Base-by-base conservation (phyloP, 1,140 invertebrate species). In the Nephotettix cincticeps region DNA sequence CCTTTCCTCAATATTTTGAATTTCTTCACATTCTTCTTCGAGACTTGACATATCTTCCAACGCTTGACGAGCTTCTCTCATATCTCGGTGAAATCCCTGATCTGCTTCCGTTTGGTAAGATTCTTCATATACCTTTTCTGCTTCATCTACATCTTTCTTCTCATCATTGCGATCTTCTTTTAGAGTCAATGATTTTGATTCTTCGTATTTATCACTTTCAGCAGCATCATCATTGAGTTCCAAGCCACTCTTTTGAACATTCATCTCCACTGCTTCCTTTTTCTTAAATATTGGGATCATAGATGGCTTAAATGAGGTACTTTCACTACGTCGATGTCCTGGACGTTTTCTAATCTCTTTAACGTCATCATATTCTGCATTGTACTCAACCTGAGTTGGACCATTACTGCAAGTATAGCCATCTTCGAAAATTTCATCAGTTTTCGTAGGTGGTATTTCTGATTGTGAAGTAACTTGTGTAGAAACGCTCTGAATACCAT, bases 281-380 rank as follows among this genome's bases (percentile, higher is more conserved):
- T 70, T 70, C 1, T 58, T 69, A 36, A 77, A 65, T 1, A 77
- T 63, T 51, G 71, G 79, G 30, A 77, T 77, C 70, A 80, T 79
- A 11, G 76, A 77, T 43, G 70, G 78, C 30, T 74, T 76, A 61
- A 80, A 80, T 61, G 79, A 79, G 43, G 82, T 84, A 74, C 86
- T 88, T 72, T 86, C 86, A 54, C 81, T 83, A 45, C 85, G 80
- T 71, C 84, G 83, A 71, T 87, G 86, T 2, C 85, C 84, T 47
- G 71, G 56, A 13, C 82, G 78, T 75, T 79, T 83, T 68, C 81
- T 82, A 21, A 71, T 40, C 69, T 77, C 77, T 73, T 85, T 80
- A 71, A 79, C 74, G 77, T 76, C 80, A 76, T 82, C 83, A 76
- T 79, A 81, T 76, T 84, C 82, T 65, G 83, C 79, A 72, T 80